These are phyloP conservation scores for Drosophila cognata DNA, from an alignment of 2,888 invertebrate species.

Conservation along the genomic window DNA sequence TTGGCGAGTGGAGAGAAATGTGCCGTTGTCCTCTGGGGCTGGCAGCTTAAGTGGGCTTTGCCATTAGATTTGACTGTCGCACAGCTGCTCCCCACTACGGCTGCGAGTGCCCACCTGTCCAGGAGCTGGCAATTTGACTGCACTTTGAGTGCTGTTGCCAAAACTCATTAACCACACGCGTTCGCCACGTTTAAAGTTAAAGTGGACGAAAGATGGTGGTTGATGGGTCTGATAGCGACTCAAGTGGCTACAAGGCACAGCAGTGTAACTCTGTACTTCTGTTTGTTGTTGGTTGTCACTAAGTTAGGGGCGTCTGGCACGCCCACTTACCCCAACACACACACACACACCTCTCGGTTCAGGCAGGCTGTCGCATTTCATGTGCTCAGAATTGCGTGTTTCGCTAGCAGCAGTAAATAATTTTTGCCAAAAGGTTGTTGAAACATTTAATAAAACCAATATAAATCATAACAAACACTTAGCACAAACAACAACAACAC, in stretches of 20 bases:
- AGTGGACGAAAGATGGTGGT: background rate
- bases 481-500: slow-evolving; percentile 64
- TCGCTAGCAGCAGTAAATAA: slow-evolving; percentile 70
- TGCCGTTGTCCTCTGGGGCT: slow-evolving; percentile 16
- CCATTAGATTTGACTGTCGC: slow-evolving; percentile 47
- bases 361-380: slow-evolving; percentile 36
- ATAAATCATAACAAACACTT: slow-evolving; percentile 84
- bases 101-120: slow-evolving; percentile 29
- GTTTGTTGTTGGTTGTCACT: slow-evolving; percentile 42
- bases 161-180: slow-evolving; percentile 60
- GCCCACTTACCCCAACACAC: background rate
- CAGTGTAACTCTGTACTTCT: slow-evolving; percentile 17
- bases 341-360: background rate
- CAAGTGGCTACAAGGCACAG: slow-evolving; percentile 25
- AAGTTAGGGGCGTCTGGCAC: slow-evolving; percentile 19
- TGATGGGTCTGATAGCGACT: slow-evolving; percentile 5
- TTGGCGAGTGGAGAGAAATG: slow-evolving; percentile 1
- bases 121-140: slow-evolving; percentile 18
- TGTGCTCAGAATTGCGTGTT: slow-evolving; percentile 58
- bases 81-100: slow-evolving; percentile 48
- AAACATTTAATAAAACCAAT: slow-evolving; percentile 84
- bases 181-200: slow-evolving; percentile 28
- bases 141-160: slow-evolving; percentile 61
- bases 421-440: slow-evolving; percentile 81
- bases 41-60: slow-evolving; percentile 54